Percentiles rank a stretch among this genome's conserved stretches.
These are phyloP conservation scores for Agrotis puta DNA, from an alignment of 2,888 invertebrate species.

Conservation along the genomic window DNA sequence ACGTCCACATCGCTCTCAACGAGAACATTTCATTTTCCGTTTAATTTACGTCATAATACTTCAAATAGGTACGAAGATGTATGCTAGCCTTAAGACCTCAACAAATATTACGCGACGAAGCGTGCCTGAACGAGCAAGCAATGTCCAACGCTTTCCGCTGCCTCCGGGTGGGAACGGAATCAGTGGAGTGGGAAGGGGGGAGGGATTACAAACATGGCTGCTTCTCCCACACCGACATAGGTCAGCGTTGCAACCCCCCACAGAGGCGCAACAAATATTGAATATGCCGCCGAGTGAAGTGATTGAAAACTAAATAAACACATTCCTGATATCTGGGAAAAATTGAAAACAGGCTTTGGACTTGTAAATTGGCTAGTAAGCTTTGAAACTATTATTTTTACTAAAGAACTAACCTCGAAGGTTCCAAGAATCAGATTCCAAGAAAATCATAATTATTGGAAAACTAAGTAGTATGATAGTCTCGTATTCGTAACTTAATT, in stretches of 20 bases:
- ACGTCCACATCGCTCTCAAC: too few relatives aligned
- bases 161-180: background rate
- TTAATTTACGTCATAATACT: too few relatives aligned
- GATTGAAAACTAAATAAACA: background rate
- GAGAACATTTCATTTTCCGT: too few relatives aligned
- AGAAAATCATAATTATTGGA: too few relatives aligned
- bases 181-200: background rate
- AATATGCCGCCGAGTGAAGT: background rate
- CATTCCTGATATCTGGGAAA: background rate
- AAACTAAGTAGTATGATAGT: too few relatives aligned
- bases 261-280: background rate
- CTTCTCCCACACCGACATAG: background rate
- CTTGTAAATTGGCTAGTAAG: too few relatives aligned
- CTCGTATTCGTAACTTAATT: too few relatives aligned
- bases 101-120: background rate
- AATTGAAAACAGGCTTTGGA: background rate
- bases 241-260: slow-evolving; percentile 2
- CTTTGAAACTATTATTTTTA: too few relatives aligned
- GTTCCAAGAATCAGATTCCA: too few relatives aligned
- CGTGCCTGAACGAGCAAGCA: background rate
- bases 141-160: background rate
- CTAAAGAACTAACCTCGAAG: too few relatives aligned
- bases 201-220: background rate
- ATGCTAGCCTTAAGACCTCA: background rate
- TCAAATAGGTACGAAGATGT: too few relatives aligned